Evolutionary conservation across 2,888 invertebrate species (phyloP).

Genomic region (Sceliomorpha sp.): DNA sequence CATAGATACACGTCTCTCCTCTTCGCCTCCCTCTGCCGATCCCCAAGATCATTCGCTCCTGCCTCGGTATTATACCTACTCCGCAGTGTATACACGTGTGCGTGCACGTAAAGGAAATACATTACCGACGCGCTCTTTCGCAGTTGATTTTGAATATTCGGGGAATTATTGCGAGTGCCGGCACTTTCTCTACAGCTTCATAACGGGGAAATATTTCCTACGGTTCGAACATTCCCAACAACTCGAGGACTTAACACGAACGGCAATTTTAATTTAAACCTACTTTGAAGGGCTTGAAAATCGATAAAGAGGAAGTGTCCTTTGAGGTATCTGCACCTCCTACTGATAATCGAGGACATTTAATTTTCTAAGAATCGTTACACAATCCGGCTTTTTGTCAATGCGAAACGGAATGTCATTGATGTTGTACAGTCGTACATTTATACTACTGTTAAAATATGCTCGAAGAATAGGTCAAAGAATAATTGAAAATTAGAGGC

Average conservation of each 20-base stretch:
- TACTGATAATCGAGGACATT: too few species aligned
- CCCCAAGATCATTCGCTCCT: background rate
- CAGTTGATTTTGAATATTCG: conserved; percentile 1
- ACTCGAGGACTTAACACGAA: too few species aligned
- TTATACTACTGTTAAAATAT: too few species aligned
- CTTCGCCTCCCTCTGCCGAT: conserved; percentile 2
- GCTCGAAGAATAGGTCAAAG: too few species aligned
- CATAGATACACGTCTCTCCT: conserved; percentile 44
- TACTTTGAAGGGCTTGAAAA: too few species aligned
- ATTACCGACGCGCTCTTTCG: conserved; percentile 14
- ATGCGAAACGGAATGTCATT: conserved; percentile 15
- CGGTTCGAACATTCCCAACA: too few species aligned
- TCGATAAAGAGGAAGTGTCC: too few species aligned
- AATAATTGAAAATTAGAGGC: too few species aligned
- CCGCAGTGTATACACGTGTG: too few species aligned
- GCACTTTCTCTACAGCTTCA: conserved; percentile 13
- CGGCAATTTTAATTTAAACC: too few species aligned
- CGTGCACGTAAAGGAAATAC: conserved; percentile 23
- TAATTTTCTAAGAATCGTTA: background rate
- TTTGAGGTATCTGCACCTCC: too few species aligned
- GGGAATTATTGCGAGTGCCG: background rate
- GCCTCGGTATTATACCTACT: conserved; percentile 1
- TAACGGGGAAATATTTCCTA: background rate
- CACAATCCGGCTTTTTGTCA: background rate
- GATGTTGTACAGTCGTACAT: background rate